Evolutionary conservation across 2,888 invertebrate genomes (phyloP).

Genomic region (Amphipyra berbera): DNA sequence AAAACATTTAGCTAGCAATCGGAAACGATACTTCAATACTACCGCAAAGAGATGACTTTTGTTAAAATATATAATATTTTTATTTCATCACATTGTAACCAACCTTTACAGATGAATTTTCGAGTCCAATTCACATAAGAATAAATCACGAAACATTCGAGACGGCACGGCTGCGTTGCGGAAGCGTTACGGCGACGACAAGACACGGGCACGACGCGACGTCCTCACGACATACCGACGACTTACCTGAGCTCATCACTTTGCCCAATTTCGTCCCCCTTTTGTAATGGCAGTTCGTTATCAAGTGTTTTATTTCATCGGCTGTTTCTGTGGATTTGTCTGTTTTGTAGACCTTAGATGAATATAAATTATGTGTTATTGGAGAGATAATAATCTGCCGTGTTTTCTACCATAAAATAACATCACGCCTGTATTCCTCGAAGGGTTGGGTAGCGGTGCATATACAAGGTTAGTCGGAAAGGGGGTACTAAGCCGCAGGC

Average conservation of each 20-base stretch:
- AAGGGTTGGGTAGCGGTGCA: no score
- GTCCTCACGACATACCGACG: slow-evolving; percentile 3
- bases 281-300: slow-evolving; percentile 2
- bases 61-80: no score
- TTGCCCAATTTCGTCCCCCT: slow-evolving; percentile 12
- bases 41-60: no score
- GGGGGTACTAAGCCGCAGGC: no score
- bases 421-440: no score
- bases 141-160: slow-evolving; percentile 57
- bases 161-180: slow-evolving; percentile 16
- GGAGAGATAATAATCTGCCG: slow-evolving; percentile 5
- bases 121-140: slow-evolving; percentile 55
- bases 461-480: no score
- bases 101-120: slow-evolving; percentile 51
- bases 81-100: slow-evolving; percentile 11
- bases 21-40: no score
- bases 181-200: slow-evolving; percentile 12
- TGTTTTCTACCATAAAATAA: not conserved
- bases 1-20: no score
- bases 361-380: not conserved
- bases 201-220: slow-evolving; percentile 1
- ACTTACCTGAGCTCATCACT: slow-evolving; percentile 22
- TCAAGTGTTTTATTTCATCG: slow-evolving; percentile 30
- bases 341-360: not conserved
- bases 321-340: slow-evolving; percentile 7